Conservation (phyloP, 2,888 invertebrate genomes). For the Acrobasis repandana region DNA sequence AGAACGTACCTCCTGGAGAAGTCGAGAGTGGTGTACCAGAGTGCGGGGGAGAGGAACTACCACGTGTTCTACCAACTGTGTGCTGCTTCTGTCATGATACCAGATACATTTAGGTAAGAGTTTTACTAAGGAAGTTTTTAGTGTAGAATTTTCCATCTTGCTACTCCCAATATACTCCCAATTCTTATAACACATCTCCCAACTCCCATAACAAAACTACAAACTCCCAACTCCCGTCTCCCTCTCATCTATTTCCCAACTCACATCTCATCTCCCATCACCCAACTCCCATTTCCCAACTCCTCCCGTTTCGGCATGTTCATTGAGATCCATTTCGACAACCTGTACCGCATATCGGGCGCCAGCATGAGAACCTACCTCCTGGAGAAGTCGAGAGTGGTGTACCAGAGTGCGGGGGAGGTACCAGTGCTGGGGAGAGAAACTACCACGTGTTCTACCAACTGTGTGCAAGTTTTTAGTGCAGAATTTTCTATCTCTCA, state of each 20-base stretch:
- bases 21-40: constrained; percentile 97
- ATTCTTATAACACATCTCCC: not conserved
- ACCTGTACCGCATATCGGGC: constrained; percentile 92
- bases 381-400: constrained; percentile 97
- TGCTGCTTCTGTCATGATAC: constrained; percentile 87
- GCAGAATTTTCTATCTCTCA: no score
- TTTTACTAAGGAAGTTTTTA: not conserved
- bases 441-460: constrained; percentile 99
- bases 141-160: no score
- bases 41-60: constrained; percentile 96
- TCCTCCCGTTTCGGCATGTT: constrained; percentile 98
- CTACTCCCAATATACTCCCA: not conserved
- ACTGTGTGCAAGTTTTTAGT: constrained; percentile 85
- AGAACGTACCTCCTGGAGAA: constrained; percentile 98
- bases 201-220: not conserved
- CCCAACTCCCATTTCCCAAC: constrained; percentile 74
- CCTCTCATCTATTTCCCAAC: constrained; percentile 74
- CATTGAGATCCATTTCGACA: constrained; percentile 96
- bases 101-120: constrained; percentile 88
- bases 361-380: constrained; percentile 99
- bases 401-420: constrained; percentile 92
- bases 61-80: constrained; percentile 99
- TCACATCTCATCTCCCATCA: not conserved
- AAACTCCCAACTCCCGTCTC: not conserved
- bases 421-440: constrained; percentile 89